phyloP scores from a whole-genome alignment of 2,113 vertebrate genomes.

The Psilopsiagon aurifrons region DNA sequence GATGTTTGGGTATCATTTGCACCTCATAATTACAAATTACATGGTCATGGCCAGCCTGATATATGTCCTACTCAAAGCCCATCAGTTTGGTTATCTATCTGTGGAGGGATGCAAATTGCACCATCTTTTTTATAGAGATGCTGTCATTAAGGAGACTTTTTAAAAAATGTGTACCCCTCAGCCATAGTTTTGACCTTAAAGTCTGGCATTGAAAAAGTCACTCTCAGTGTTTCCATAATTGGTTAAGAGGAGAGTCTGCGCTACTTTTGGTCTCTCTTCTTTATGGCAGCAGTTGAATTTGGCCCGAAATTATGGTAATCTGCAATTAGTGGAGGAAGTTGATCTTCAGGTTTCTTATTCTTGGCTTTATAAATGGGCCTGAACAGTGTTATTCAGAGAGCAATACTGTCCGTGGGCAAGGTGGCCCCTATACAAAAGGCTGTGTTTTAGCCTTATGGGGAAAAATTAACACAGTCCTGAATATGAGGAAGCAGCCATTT shows the following conservation, averaged over 20 bases:
- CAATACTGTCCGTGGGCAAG: neutral
- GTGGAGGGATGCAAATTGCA: neutral
- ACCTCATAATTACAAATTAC: neutral
- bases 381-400: neutral
- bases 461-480: neutral
- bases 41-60: neutral
- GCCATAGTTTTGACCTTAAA: neutral
- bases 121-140: neutral
- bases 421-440: neutral
- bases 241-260: neutral
- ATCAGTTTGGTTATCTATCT: neutral
- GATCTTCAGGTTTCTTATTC: constrained; percentile 22
- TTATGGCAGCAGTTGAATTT: neutral
- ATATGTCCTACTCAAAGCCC: neutral
- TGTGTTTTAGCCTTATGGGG: neutral
- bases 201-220: neutral
- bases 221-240: neutral
- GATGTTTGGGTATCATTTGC: neutral
- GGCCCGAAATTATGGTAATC: neutral
- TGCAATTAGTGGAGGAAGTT: neutral
- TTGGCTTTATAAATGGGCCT: neutral
- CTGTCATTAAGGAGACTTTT: neutral
- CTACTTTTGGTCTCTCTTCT: neutral
- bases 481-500: neutral
- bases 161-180: neutral